Base-by-base conservation (phyloP, 2,797 vertebrate genomes). In the Fringilla coelebs region DNA sequence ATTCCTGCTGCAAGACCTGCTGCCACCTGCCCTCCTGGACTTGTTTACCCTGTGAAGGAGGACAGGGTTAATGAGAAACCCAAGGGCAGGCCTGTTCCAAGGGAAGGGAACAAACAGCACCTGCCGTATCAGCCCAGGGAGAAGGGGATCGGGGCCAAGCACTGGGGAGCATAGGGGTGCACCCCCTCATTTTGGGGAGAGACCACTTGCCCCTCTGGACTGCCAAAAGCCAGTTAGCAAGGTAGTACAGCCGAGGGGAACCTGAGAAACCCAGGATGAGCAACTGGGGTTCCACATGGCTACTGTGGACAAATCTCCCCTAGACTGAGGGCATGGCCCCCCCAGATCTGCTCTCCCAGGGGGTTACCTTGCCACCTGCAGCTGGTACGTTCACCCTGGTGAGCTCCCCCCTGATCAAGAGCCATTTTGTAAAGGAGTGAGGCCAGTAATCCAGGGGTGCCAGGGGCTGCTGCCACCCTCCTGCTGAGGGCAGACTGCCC, bases 301-400 rank as follows among this genome's bases (percentile, higher is more conserved):
- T 58, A 45, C 19, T 28, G 16, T 24, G 60, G 43, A 72, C 29
- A 29, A 46, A 52, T n/a, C 2, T 34, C 12, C 28, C 32, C 32
- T 3, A 20, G 52, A 32, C 17, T 34, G 49, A 65, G 22, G 6
- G 15, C 26, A 48, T 1, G 3, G 26, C 6, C 16, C 11, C n/a
- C 17, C 25, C 2, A 0, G 18, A 32, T 17, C n/a, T 0, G 26
- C 25, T 63, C n/a, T 61, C 25, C 40, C 28, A 40, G 22, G 7
- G 55, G 17, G 12, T 55, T 63, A 51, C 66, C 34, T 41, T 26
- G 34, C 36, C 17, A 32, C 61, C 29, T 25, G 16, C 72, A 36
- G 55, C 49, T 2, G 0, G 9, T 41, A 29, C 0, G 1, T 17
- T 58, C 32, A 32, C n/a, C 45, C 43, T n/a, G n/a, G 7, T 2